These are phyloP conservation scores for Phengaris arion DNA, from an alignment of 2,888 invertebrate species.

Conservation along the genomic window DNA sequence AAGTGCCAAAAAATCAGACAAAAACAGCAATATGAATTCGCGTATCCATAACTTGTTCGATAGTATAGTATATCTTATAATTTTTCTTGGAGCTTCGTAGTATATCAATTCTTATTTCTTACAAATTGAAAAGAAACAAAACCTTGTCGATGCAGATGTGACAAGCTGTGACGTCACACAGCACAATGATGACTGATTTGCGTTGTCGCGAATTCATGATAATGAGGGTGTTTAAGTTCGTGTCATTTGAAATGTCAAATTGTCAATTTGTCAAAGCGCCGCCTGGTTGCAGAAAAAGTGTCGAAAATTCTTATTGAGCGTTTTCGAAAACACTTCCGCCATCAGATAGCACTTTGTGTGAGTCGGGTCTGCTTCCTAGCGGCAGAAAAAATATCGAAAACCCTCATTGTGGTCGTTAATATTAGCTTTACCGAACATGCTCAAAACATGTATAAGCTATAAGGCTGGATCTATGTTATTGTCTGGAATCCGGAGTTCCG, in stretches of 20 bases:
- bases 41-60: neutral
- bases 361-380: too few species aligned
- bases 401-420: conserved; percentile 49
- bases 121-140: neutral
- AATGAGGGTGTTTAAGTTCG: neutral
- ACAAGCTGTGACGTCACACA: neutral
- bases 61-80: neutral
- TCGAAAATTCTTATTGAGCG: too few species aligned
- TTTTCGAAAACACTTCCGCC: too few species aligned
- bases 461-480: too few species aligned
- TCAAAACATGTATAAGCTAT: conserved; percentile 40
- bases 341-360: too few species aligned
- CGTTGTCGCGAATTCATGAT: conserved; percentile 6
- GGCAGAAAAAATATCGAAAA: too few species aligned
- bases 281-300: too few species aligned
- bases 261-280: too few species aligned
- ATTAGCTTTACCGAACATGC: conserved; percentile 42
- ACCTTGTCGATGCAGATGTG: neutral
- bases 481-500: too few species aligned
- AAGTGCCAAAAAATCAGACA: too few species aligned
- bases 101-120: neutral
- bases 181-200: neutral
- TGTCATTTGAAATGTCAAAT: too few species aligned
- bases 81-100: neutral
- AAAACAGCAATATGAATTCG: too few species aligned